These are phyloP conservation scores for Dendropsophus ebraccatus DNA, from an alignment of 2,113 vertebrate species.

Conservation along the genomic window DNA sequence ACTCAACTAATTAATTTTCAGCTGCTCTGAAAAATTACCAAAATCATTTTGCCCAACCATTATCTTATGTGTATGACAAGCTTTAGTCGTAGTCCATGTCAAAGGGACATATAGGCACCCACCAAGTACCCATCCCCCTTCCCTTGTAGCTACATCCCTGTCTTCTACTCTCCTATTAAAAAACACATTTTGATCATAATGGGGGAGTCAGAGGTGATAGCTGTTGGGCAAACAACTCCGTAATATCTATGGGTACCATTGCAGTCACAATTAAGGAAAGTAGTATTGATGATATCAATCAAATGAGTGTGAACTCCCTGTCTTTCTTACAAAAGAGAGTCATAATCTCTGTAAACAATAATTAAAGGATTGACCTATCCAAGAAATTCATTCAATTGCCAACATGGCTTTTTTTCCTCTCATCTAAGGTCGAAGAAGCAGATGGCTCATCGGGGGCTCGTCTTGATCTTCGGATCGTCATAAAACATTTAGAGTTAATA, in stretches of 20 bases:
- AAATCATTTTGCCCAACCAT: no score
- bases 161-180: not conserved
- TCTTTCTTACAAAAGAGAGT: not conserved
- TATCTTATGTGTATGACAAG: no score
- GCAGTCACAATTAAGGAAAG: not conserved
- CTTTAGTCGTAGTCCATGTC: no score
- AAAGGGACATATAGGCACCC: no score
- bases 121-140: not conserved
- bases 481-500: not conserved
- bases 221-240: not conserved
- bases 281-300: not conserved
- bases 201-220: not conserved
- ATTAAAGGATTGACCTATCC: not conserved
- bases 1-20: no score
- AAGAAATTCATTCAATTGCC: not conserved
- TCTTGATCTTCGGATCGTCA: not conserved
- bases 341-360: not conserved
- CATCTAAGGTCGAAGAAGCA: not conserved
- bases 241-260: not conserved
- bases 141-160: not conserved
- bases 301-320: not conserved
- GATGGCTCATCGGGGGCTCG: not conserved
- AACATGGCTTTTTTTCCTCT: not conserved
- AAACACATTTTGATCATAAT: not conserved
- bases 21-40: no score